These are phyloP conservation scores for Luidia sarsii DNA, from an alignment of 53 echinoderm and acorn worm genomes.

Conservation along the genomic window DNA sequence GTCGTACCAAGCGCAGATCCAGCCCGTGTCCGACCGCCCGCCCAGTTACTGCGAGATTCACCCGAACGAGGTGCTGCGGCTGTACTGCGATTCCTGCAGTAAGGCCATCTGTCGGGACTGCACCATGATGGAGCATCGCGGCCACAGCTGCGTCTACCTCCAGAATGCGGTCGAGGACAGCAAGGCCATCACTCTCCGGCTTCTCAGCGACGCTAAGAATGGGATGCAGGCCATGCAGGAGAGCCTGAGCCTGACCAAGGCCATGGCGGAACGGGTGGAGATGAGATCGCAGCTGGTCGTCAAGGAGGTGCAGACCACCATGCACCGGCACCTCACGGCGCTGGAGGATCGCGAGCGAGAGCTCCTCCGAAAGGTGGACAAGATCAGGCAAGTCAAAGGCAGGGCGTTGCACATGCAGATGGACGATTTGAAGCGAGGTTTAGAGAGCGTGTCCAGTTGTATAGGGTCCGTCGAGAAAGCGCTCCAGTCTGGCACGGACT, in stretches of 20 bases:
- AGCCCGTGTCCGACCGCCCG: conserved; percentile 83
- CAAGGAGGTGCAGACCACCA: conserved; percentile 84
- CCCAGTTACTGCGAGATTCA: conserved; percentile 93
- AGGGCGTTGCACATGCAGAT: conserved; percentile 85
- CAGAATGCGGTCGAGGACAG: conserved; percentile 98
- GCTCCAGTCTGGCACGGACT: conserved; percentile 85
- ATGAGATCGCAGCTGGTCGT: conserved; percentile 82
- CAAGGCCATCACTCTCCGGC: conserved; percentile 74
- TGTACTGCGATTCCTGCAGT: conserved; percentile 95
- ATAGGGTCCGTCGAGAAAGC: conserved; percentile 86
- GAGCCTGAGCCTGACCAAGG: conserved; percentile 75
- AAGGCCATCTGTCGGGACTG: conserved; percentile 97
- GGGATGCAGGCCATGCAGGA: conserved; percentile 84
- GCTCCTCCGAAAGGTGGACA: conserved; percentile 87
- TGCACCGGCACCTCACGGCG: conserved; percentile 85
- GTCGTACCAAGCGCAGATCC: conserved; percentile 72
- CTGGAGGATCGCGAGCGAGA: conserved; percentile 96
- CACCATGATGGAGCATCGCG: conserved; percentile 94
- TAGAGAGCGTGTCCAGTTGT: conserved; percentile 76
- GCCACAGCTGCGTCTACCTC: conserved; percentile 94
- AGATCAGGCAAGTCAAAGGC: conserved; percentile 91
- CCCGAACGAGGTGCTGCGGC: conserved; percentile 81
- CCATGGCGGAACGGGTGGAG: conserved; percentile 90
- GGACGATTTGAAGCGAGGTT: conserved; percentile 84
- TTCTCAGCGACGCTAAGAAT: conserved; percentile 88